A percentile compares a stretch with the other conserved stretches of the same genome.
Evolutionary conservation across 1,140 invertebrate genomes (phyloP).

Genomic region (Alviniconcha marisindica): DNA sequence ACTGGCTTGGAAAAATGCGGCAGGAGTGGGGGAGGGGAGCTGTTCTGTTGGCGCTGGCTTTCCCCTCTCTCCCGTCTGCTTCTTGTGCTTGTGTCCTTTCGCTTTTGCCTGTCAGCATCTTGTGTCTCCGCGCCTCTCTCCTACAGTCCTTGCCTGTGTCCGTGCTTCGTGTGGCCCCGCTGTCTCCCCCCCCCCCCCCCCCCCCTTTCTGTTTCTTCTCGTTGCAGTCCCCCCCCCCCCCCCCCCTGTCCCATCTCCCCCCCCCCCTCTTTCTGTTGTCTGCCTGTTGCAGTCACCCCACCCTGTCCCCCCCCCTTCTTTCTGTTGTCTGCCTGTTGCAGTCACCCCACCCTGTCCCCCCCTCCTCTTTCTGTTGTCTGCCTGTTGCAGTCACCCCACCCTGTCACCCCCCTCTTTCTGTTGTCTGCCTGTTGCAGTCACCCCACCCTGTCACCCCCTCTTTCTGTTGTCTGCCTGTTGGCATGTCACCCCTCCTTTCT

Average conservation of each 20-base stretch:
- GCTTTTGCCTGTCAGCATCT: too few relatives aligned
- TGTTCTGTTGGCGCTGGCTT: too few relatives aligned
- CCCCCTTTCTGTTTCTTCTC: background rate
- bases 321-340: background rate
- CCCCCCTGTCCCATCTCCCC: background rate
- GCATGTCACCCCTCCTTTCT: background rate
- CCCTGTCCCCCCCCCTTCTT: background rate
- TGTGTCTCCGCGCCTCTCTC: too few relatives aligned
- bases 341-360: background rate
- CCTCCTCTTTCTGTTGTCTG: background rate
- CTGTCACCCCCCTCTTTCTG: background rate
- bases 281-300: background rate
- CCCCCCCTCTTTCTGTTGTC: background rate
- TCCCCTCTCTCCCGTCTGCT: background rate
- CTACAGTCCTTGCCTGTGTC: too few relatives aligned
- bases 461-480: too few relatives aligned
- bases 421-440: background rate
- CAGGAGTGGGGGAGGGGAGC: too few relatives aligned
- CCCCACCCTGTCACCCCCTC: background rate
- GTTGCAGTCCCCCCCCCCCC: background rate
- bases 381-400: background rate
- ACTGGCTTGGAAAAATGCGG: too few relatives aligned
- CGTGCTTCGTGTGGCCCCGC: too few relatives aligned
- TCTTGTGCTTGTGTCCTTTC: background rate
- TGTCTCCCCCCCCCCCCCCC: background rate